Evolutionary conservation across 2,113 vertebrate species (phyloP).

Genomic region (Onychostoma macrolepis): DNA sequence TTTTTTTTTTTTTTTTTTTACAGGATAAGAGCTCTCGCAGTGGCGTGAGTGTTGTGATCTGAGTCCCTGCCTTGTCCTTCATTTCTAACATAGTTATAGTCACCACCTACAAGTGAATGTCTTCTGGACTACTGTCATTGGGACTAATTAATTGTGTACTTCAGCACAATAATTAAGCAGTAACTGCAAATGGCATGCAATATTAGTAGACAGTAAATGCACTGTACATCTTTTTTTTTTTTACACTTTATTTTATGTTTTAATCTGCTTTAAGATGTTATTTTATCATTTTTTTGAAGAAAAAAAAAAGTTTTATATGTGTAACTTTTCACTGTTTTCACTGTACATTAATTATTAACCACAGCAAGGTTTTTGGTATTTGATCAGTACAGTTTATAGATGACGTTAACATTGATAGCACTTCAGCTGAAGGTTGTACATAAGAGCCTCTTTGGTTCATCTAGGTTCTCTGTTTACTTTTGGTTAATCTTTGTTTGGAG

Average conservation of each 20-base stretch:
- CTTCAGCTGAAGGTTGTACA: slow-evolving; percentile 7
- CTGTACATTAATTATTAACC: background rate
- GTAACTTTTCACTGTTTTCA: slow-evolving; percentile 5
- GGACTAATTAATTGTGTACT: background rate
- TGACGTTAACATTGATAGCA: background rate
- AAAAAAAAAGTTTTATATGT: slow-evolving; percentile 2
- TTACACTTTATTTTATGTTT: background rate
- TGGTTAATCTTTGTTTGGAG: background rate
- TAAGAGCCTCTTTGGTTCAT: background rate
- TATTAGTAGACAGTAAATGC: background rate
- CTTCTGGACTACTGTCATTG: background rate
- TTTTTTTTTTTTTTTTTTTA: slow-evolving; percentile 2
- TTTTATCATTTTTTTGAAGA: background rate
- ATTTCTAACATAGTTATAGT: slow-evolving; percentile 52
- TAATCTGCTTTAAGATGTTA: background rate
- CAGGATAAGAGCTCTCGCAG: slow-evolving; percentile 93
- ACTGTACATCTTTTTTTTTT: background rate
- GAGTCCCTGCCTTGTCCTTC: slow-evolving; percentile 51
- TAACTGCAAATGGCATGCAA: background rate
- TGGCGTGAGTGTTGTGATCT: slow-evolving; percentile 87
- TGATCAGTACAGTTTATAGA: background rate
- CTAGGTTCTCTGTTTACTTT: slow-evolving; percentile 6
- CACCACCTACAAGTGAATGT: background rate
- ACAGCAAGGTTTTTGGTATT: background rate
- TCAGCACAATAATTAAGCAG: background rate